Evolutionary conservation across 2,113 vertebrate species (phyloP), one percentile per base, ranked within the genome.

Genomic region (Thalassarche chlororhynchos): DNA sequence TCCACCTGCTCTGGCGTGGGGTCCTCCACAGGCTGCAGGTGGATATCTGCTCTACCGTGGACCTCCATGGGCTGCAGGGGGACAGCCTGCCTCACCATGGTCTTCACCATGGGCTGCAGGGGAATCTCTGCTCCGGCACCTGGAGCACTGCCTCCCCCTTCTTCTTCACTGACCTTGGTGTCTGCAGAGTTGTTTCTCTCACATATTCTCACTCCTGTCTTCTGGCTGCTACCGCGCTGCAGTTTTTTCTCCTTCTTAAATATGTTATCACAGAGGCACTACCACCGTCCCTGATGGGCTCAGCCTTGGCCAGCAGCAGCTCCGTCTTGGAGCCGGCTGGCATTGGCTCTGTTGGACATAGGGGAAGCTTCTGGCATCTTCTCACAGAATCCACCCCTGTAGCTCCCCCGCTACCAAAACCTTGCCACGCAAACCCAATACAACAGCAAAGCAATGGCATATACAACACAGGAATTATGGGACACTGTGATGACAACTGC

Each of bases 271-370:
- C 20, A 36, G 9, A 55, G 29, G 12, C 0, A 0, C 21, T 58
- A 17, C 16, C 21, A 24, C 17, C 0, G 0, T 74, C 1, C 1
- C 49, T n/a, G 15, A 38, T 14, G 8, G 57, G 4, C 15, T 91
- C 3, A 1, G 5, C 3, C 20, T 32, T 46, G 54, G 47, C 6
- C 15, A 64, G 54, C 1, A 2, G 17, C 3, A 1, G 10, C 11
- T 54, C 13, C 0, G 1, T 52, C 49, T 46, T 46, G 28, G 44
- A 69, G 13, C 4, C 3, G 1, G 6, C 6, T 2, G 1, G 13
- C 16, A 47, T 31, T 46, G 55, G 8, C 19, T 76, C 10, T 69
- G 2, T 31, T 1, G 0, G 17, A 54, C 25, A 25, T 3, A 14
- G 26, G 12, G 12, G 36, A 68, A 38, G 18, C 18, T 83, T 36